Conservation (phyloP, 1,140 invertebrate species). For the Spodoptera litura region DNA sequence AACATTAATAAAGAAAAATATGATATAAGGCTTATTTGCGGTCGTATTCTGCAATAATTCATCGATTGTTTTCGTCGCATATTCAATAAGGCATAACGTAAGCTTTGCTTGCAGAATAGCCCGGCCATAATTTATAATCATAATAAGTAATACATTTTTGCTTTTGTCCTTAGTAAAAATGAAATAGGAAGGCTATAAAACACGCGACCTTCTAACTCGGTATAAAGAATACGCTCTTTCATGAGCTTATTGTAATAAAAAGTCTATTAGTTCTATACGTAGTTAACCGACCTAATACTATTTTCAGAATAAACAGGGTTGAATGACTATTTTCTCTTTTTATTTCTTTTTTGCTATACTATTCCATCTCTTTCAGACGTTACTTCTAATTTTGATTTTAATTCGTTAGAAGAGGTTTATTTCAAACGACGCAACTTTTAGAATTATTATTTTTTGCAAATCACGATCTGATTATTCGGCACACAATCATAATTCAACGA, state of each 20-base stretch:
- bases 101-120: slow-evolving; percentile 65
- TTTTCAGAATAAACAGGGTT: too few species aligned
- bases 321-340: too few species aligned
- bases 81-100: slow-evolving; percentile 74
- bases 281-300: too few species aligned
- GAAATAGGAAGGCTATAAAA: slow-evolving; percentile 16
- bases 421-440: too few species aligned
- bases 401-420: too few species aligned
- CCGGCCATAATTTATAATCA: slow-evolving; percentile 37
- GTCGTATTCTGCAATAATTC: slow-evolving; percentile 64
- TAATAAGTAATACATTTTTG: slow-evolving; percentile 39
- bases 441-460: too few species aligned
- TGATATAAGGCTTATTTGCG: slow-evolving; percentile 69
- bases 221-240: slow-evolving; percentile 19
- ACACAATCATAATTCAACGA: neutral
- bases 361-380: too few species aligned
- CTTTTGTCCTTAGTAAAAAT: slow-evolving; percentile 7
- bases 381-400: too few species aligned
- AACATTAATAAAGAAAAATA: slow-evolving; percentile 46
- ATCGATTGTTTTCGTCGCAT: slow-evolving; percentile 75
- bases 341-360: too few species aligned
- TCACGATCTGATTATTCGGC: too few species aligned
- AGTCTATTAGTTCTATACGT: neutral
- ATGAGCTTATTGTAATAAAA: slow-evolving; percentile 11
- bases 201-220: neutral